phyloP scores from a whole-genome alignment of 2,113 vertebrate genomes.

The Gnathonemus longibarbis region DNA sequence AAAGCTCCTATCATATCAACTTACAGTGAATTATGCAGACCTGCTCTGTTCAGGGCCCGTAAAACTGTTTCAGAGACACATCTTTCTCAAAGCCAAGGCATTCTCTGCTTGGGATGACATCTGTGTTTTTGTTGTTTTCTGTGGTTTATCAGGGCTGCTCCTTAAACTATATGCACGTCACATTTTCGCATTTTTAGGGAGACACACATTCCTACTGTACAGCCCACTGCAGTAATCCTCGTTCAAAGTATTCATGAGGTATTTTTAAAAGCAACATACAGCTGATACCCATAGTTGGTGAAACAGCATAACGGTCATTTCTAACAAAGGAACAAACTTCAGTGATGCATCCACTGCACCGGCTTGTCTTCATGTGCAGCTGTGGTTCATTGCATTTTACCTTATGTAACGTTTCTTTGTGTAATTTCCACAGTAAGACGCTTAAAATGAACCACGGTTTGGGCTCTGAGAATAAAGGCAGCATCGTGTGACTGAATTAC shows the following conservation, averaged over 20 bases:
- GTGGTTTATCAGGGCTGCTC: background rate
- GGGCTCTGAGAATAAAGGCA: background rate
- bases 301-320: background rate
- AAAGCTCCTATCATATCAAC: background rate
- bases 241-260: background rate
- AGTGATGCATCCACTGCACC: background rate
- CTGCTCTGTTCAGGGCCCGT: background rate
- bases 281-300: background rate
- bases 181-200: background rate
- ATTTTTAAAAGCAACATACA: background rate
- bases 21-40: background rate
- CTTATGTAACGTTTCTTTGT: background rate
- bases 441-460: background rate
- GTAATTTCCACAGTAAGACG: background rate
- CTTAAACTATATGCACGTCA: background rate
- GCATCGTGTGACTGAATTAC: background rate
- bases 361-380: background rate
- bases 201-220: background rate
- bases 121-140: background rate
- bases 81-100: background rate
- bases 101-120: background rate
- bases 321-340: background rate
- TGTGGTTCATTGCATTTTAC: background rate
- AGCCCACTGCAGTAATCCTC: background rate
- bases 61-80: background rate